Conservation (phyloP, 2,797 vertebrate genomes). For the Clarias platycephalus region DNA sequence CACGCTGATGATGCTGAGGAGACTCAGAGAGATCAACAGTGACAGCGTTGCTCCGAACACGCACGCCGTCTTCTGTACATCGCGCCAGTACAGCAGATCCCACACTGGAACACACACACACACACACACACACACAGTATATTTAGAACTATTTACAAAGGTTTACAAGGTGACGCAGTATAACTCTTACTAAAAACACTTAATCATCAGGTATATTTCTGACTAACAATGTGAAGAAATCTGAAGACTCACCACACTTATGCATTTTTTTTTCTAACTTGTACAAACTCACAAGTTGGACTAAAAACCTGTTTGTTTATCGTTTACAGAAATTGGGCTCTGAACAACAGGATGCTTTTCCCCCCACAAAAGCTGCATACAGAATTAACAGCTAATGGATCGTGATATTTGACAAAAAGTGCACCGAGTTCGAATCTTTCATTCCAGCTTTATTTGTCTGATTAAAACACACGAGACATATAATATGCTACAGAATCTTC, state of each 20-base stretch:
- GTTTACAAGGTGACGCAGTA: background rate
- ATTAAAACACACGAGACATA: background rate
- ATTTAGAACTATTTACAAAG: no score
- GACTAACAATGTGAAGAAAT: no score
- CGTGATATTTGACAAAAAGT: no score
- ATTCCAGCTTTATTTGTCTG: background rate
- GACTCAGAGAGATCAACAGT: slow-evolving; percentile 83
- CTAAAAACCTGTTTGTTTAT: no score
- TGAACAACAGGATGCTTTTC: no score
- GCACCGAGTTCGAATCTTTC: no score
- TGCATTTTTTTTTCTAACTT: no score
- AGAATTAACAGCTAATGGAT: no score
- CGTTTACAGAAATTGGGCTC: no score
- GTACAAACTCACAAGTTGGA: no score
- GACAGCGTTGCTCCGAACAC: slow-evolving; percentile 82
- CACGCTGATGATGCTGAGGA: slow-evolving; percentile 86
- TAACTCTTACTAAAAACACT: background rate
- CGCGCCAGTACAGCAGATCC: slow-evolving; percentile 87
- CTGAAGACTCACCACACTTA: background rate
- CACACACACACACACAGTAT: background rate
- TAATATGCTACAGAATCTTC: background rate
- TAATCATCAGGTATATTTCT: no score
- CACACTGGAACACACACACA: slow-evolving; percentile 67
- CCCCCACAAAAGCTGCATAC: no score
- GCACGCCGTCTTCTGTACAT: slow-evolving; percentile 84